Base-by-base conservation (phyloP, 2,888 invertebrate genomes). In the Cerastoderma edule region DNA sequence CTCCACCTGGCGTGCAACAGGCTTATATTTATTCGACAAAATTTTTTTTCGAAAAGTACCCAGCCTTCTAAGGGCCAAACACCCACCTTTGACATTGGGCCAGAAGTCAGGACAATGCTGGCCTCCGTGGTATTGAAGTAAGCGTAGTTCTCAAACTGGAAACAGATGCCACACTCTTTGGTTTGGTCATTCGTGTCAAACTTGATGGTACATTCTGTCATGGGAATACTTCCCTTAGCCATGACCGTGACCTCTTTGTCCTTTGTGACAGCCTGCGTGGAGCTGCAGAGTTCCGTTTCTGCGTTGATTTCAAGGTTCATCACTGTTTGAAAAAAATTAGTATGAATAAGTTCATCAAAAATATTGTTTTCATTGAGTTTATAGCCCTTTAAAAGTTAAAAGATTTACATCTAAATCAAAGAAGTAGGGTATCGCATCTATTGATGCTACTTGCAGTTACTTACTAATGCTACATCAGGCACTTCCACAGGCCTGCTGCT, bases 141-240 rank as follows among this genome's bases (percentile, higher is more conserved):
- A 1, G 81, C 60, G 22, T 75, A 74, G 1, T 33, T 48, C n/a
- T 75, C 65, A 50, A 81, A 67, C 48, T 54, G 53, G 35, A 75
- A 78, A 48, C 81, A 81, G 6, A 78, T 13, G 0, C 72, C 19
- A 48, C 69, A 67, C 6, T 67, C 46, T 28, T 69, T 39, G 8
- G n/a, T 32, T 8, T 8, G 16, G 10, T 27, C 56, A 0, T 30
- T n/a, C 2, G 68, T 66, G 2, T 22, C 35, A 56, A 75, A 75
- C 3, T 16, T 64, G 27, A 71, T 68, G 5, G 30, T 19, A 44
- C 75, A 75, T 22, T 67, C 33, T 5, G 54, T 56, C 5, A 27
- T 67, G 0, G 75, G 66, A 24, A 50, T 33, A 6, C 73, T 56
- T 0, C 80, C 80, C 10, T 30, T 70, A 28, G 64, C 60, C 13